These are phyloP conservation scores for Pachydiplax longipennis DNA, from an alignment of 2,888 invertebrate genomes.

Conservation along the genomic window DNA sequence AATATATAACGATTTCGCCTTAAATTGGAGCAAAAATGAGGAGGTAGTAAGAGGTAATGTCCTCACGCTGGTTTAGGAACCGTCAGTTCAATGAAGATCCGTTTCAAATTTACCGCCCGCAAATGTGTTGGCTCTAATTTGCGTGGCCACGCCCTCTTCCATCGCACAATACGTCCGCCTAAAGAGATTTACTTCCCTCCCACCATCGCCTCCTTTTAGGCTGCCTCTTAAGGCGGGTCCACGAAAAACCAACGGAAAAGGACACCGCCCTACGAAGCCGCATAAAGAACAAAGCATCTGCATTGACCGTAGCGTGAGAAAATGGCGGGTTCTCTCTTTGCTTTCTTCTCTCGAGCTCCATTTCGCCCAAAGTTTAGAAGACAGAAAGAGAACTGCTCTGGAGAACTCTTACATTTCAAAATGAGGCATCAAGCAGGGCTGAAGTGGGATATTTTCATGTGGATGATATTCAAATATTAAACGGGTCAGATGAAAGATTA, in stretches of 20 bases:
- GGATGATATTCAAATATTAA: too few species aligned
- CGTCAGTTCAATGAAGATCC: not conserved
- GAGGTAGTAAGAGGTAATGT: too few species aligned
- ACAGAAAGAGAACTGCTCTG: not conserved
- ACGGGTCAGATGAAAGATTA: too few species aligned
- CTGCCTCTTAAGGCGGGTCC: not conserved
- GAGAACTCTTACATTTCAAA: not conserved
- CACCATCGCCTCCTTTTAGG: not conserved
- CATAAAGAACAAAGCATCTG: conserved; percentile 25
- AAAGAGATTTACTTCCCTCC: conserved; percentile 9
- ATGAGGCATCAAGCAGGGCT: not conserved
- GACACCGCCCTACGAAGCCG: not conserved
- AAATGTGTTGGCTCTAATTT: not conserved
- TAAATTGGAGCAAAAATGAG: too few species aligned
- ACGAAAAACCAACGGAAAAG: not conserved
- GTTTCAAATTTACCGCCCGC: not conserved
- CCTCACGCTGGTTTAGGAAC: too few species aligned
- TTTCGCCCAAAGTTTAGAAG: not conserved
- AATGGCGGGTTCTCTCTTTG: not conserved
- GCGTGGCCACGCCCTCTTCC: not conserved
- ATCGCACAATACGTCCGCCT: not conserved
- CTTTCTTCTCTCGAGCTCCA: not conserved
- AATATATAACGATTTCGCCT: too few species aligned
- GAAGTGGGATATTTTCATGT: not conserved
- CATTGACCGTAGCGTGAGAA: conserved; percentile 18